Conservation (phyloP, 1,140 invertebrate genomes). For the Listronotus oregonensis region DNA sequence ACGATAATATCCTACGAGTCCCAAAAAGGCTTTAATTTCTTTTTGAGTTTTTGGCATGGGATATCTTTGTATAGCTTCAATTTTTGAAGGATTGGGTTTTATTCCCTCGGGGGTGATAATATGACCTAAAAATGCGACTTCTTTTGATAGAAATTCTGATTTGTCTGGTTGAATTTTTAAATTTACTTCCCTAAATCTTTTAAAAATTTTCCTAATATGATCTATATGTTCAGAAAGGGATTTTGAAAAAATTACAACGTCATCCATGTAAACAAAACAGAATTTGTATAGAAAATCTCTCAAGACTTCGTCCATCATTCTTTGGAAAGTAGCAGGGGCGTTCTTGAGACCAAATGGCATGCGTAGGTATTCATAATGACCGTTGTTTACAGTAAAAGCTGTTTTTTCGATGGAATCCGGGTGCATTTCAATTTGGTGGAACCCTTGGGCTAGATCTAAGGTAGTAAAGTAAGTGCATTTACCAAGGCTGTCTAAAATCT, state of each 20-base stretch:
- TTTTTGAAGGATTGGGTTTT: slow-evolving; percentile 28
- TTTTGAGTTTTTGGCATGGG: slow-evolving; percentile 21
- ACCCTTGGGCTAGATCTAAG: slow-evolving; percentile 59
- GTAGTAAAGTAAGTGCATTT: slow-evolving; percentile 57
- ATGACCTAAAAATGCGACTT: slow-evolving; percentile 29
- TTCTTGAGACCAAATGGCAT: slow-evolving; percentile 58
- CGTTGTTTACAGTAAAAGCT: slow-evolving; percentile 54
- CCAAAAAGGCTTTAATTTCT: slow-evolving; percentile 38
- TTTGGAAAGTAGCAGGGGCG: slow-evolving; percentile 57
- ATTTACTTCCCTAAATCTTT: slow-evolving; percentile 39
- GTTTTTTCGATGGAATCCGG: slow-evolving; percentile 53
- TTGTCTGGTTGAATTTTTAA: slow-evolving; percentile 43
- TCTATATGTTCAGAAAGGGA: slow-evolving; percentile 41
- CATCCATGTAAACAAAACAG: slow-evolving; percentile 52
- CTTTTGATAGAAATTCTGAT: slow-evolving; percentile 9
- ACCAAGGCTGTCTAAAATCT: slow-evolving; percentile 58
- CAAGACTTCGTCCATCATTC: slow-evolving; percentile 54
- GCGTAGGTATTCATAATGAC: slow-evolving; percentile 52
- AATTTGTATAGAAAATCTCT: slow-evolving; percentile 36
- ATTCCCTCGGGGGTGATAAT: slow-evolving; percentile 20
- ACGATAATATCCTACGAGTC: slow-evolving; percentile 34
- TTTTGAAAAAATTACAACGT: slow-evolving; percentile 42
- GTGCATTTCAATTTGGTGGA: slow-evolving; percentile 58
- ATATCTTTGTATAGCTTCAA: slow-evolving; percentile 20
- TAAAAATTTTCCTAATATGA: slow-evolving; percentile 38